Conservation (phyloP, 2,113 vertebrate genomes). For the Chaetura pelagica region DNA sequence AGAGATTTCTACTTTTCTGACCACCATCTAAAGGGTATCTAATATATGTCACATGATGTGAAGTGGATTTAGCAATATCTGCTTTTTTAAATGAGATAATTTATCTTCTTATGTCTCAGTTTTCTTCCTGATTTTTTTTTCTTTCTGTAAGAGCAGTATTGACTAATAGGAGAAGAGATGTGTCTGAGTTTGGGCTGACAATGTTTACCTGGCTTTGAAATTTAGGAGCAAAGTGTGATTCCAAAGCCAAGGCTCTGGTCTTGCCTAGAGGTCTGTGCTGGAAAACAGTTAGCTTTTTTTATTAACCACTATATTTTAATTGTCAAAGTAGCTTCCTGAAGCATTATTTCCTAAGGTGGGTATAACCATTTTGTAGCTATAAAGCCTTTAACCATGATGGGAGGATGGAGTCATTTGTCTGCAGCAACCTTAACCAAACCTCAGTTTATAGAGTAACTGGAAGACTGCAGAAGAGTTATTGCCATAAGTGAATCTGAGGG, state of each 20-base stretch:
- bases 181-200: background rate
- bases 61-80: background rate
- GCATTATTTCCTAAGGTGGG: background rate
- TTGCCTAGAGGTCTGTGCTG: background rate
- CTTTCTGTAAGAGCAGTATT: background rate
- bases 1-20: background rate
- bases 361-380: background rate
- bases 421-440: background rate
- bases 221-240: accelerated
- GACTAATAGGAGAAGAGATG: background rate
- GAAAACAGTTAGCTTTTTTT: background rate
- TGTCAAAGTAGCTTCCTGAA: background rate
- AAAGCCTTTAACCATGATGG: background rate
- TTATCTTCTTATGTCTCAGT: background rate
- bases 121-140: background rate
- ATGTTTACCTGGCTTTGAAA: background rate
- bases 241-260: background rate
- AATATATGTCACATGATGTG: background rate
- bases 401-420: background rate
- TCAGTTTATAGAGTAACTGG: background rate
- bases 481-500: background rate
- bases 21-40: background rate
- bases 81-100: background rate
- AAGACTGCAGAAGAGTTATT: background rate
- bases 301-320: background rate